Base-by-base conservation (phyloP, 2,888 invertebrate genomes). In the Seladonia tumulorum region DNA sequence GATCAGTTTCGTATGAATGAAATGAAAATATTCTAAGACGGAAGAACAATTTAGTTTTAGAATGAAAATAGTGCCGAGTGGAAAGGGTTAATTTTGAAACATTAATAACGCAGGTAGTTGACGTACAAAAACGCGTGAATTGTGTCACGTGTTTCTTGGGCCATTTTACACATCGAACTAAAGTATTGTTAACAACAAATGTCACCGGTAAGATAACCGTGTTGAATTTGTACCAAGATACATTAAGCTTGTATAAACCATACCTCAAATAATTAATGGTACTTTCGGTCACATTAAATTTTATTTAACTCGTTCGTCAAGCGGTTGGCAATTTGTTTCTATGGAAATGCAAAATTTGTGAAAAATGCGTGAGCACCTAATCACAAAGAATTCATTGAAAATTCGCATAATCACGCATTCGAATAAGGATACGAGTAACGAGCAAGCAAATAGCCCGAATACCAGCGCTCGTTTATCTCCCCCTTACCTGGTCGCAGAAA, bases 401-500 rank as follows among this genome's bases (percentile, higher is more conserved):
- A 16, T n/a, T 25, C 7, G 25, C 14, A 63, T 25, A 16, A 16
- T 25, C 25, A 29, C 25, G 63, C 63, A 68, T 74, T 47, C 42
- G 39, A 39, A 29, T 53, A 47, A 14, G 18, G 39, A 47, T n/a
- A 53, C 14, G 25, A 29, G 25, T 72, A 16, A 47, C 35, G 16
- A 35, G 49, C 74, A 79, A 81, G 80, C 71, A 82, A 87, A 85
- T 87, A 82, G 79, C 82, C 86, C 49, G 74, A 86, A 87, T 87
- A 47, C 87, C 86, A 81, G 76, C 70, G 66, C 39, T 14, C 47
- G 45, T 77, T 42, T 80, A 60, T 73, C 76, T 73, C 76, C 81
- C 81, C 63, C 71, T 85, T 74, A 82, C 81, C 76, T 82, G 83
- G 57, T 68, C 81, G 79, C 89, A 87, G 86, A 84, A 90, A 88